These are phyloP conservation scores for Pituophis catenifer DNA, from an alignment of 2,113 vertebrate genomes.

Conservation along the genomic window DNA sequence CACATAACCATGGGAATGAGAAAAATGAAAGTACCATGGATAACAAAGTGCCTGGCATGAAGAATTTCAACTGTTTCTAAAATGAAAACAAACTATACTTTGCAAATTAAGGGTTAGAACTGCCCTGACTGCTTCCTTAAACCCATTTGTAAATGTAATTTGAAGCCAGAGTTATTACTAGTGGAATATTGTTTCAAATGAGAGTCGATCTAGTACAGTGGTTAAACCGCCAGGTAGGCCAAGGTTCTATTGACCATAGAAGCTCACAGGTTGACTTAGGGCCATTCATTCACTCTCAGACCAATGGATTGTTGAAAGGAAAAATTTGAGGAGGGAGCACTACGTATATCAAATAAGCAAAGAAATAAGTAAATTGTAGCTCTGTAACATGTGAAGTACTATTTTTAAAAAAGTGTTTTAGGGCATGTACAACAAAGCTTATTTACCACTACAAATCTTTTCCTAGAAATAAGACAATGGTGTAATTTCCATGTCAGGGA, in stretches of 20 bases:
- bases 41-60: background rate
- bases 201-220: background rate
- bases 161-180: background rate
- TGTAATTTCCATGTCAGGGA: background rate
- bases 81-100: constrained; percentile 17
- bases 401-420: background rate
- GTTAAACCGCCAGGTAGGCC: background rate
- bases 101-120: constrained; percentile 21
- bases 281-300: background rate
- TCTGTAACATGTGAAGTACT: background rate
- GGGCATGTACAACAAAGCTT: background rate
- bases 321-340: background rate
- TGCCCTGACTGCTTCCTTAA: background rate
- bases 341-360: background rate
- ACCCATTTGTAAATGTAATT: background rate
- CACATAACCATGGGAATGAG: background rate
- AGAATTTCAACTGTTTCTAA: constrained; percentile 39
- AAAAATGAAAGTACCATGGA: background rate
- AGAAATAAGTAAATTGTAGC: background rate
- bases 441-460: background rate
- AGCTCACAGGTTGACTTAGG: background rate
- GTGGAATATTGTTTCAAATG: background rate
- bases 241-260: background rate
- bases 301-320: background rate
- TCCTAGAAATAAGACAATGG: background rate